Evolutionary conservation across 2,888 invertebrate genomes (phyloP).

Genomic region (Ochropleura leucogaster): DNA sequence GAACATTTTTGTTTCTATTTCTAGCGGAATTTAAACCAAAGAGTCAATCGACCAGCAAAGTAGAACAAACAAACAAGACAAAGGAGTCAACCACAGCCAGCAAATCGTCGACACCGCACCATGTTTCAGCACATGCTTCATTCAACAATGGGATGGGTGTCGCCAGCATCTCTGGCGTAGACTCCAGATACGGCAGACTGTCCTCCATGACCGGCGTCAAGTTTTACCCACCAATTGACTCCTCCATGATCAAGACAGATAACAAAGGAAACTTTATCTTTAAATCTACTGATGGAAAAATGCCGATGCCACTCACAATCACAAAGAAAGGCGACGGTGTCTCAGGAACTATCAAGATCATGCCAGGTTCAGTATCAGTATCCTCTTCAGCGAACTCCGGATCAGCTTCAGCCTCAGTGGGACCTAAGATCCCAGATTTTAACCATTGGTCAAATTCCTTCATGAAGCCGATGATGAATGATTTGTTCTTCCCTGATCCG

Average conservation of each 20-base stretch:
- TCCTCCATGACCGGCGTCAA: conserved; percentile 78
- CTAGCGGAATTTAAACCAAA: conserved; percentile 54
- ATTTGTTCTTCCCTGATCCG: conserved; percentile 62
- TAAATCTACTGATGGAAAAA: conserved; percentile 57
- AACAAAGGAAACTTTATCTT: conserved; percentile 59
- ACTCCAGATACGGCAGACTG: conserved; percentile 78
- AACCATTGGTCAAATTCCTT: conserved; percentile 60
- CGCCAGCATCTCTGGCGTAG: conserved; percentile 76
- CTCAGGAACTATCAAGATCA: conserved; percentile 75
- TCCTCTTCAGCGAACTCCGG: conserved; percentile 74
- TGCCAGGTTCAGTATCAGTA: conserved; percentile 78
- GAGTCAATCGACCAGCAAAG: conserved; percentile 36
- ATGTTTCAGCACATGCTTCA: conserved; percentile 40
- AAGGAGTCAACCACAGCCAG: conserved; percentile 21
- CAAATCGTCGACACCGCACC: conserved; percentile 22
- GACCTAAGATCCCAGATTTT: conserved; percentile 46
- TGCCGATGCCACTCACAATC: conserved; percentile 69
- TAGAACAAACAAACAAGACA: conserved; percentile 35
- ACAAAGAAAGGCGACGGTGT: conserved; percentile 74
- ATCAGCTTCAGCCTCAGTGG: conserved; percentile 56
- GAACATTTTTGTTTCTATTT: conserved; percentile 32
- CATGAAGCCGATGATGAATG: conserved; percentile 61
- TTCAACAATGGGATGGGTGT: conserved; percentile 72
- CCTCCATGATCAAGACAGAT: conserved; percentile 60
- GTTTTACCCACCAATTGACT: conserved; percentile 70